Base-by-base conservation (phyloP, 2,888 invertebrate genomes). In the Macaria notata region DNA sequence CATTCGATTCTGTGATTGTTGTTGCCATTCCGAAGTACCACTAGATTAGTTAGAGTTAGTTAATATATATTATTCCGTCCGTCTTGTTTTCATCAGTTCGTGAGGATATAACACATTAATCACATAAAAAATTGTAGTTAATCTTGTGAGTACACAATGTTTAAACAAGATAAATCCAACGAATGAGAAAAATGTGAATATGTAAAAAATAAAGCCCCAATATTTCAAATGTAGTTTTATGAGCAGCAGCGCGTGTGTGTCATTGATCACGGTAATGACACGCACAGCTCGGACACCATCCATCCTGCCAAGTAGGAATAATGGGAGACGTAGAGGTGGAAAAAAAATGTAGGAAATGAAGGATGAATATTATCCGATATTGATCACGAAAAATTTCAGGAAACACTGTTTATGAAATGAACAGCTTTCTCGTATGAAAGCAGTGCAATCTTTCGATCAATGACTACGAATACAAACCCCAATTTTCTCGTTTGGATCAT, bases 251-350 rank as follows among this genome's bases (percentile, higher is more conserved):
- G 50, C 48, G 45, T 36, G 45, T 48, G 19, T 44, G 9, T 36
- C 44, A 56, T 65, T 63, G 59, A 63, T 62, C 60, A 56, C 29
- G 36, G 47, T 49, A 59, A 56, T 62, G 58, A 61, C 54, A 54
- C 58, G 47, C 42, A 31, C 33, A 41, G 42, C 31, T 33, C 56
- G 48, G 56, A 48, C 39, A 48, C 36, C 47, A 44, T 59, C 50
- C 54, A 59, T 63, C 62, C 56, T 48, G 51, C 54, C 54, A 9
- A 41, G 19, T 46, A 54, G 60, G 58, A 63, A 51, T 55, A 55
- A 63, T 62, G 56, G 33, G 33, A 7, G 33, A 6, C 4, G n/a
- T n/a, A n/a, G n/a, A n/a, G n/a, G n/a, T n/a, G n/a, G n/a, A n/a
- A n/a, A n/a, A 19, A 19, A 19, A 1, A 19, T 19, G 19, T 1